Evolutionary conservation across 2,888 invertebrate species (phyloP).

Genomic region (Noctua comes): DNA sequence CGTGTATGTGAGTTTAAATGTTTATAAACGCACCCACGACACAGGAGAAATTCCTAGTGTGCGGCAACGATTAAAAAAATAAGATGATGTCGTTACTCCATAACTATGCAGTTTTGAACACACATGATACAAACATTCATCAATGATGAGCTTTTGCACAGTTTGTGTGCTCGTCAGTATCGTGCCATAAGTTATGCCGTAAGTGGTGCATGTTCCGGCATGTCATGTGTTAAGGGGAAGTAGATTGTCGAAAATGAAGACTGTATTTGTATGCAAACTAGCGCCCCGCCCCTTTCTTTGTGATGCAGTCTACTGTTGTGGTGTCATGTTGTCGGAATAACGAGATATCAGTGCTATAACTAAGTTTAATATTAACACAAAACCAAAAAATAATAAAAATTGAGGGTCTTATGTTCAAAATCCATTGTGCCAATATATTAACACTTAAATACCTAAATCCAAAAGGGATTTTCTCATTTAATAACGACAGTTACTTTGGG

Average conservation of each 20-base stretch:
- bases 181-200: not conserved
- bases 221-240: conserved; percentile 6
- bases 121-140: conserved; percentile 1
- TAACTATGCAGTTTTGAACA: not conserved
- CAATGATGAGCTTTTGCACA: not conserved
- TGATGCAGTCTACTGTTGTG: not conserved
- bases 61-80: no score
- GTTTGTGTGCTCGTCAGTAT: conserved; percentile 1
- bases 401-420: no score
- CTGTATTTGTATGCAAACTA: not conserved
- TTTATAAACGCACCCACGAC: no score
- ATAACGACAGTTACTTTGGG: not conserved
- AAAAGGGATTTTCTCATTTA: not conserved
- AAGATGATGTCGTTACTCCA: not conserved
- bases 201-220: conserved; percentile 3
- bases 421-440: no score
- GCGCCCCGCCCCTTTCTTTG: no score
- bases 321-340: not conserved
- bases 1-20: no score
- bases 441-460: no score
- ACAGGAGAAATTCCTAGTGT: no score
- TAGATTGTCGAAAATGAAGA: not conserved
- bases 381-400: no score
- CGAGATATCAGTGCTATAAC: not conserved
- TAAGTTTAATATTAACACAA: not conserved